Conservation (phyloP, 2,888 invertebrate genomes). For the Nephrocerus scutellatus region DNA sequence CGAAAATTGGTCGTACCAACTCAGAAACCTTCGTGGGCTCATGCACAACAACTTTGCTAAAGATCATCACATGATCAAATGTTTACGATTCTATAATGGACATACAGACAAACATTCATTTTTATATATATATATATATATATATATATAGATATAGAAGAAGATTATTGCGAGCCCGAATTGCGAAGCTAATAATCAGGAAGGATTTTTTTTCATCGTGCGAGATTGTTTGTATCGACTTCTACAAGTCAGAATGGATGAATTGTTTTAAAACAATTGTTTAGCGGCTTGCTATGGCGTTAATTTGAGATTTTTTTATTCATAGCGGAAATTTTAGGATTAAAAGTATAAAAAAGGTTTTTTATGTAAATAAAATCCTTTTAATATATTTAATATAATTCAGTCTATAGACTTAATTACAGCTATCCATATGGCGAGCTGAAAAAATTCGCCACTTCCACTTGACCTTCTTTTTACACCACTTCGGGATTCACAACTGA, state of each 20-base stretch:
- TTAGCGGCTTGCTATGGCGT: constrained; percentile 27
- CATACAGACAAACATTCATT: constrained; percentile 12
- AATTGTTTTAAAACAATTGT: constrained; percentile 13
- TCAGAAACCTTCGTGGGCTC: too few relatives aligned
- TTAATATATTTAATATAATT: too few relatives aligned
- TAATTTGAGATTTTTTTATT: neutral
- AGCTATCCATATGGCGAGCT: too few relatives aligned
- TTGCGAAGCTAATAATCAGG: constrained; percentile 2
- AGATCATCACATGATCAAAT: too few relatives aligned
- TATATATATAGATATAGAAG: constrained; percentile 2
- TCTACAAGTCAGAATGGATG: constrained; percentile 28
- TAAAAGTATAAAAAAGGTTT: too few relatives aligned
- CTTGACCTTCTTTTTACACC: too few relatives aligned
- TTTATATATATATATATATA: constrained; percentile 20
- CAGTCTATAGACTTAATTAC: too few relatives aligned
- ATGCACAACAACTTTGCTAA: too few relatives aligned
- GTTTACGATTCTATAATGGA: constrained; percentile 5
- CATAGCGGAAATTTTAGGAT: neutral
- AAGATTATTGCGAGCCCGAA: neutral
- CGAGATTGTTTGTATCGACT: constrained; percentile 10
- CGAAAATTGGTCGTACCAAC: too few relatives aligned
- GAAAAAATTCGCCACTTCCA: too few relatives aligned
- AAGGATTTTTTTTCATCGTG: constrained; percentile 11
- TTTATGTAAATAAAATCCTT: too few relatives aligned
- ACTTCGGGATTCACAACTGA: too few relatives aligned